Conservation (phyloP, 2,888 invertebrate species). For the Venusia cambrica region DNA sequence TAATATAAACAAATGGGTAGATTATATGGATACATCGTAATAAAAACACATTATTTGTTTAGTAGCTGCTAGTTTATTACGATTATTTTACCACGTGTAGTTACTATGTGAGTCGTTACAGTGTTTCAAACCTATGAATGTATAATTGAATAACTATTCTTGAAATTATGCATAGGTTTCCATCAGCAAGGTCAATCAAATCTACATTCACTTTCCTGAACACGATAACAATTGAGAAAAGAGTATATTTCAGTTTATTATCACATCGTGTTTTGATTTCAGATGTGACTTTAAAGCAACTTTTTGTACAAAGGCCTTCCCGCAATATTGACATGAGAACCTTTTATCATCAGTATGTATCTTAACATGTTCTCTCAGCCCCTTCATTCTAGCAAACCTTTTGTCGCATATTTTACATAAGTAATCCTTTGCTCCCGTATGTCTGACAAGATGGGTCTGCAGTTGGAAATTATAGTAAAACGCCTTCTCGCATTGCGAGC, state of each 20-base stretch:
- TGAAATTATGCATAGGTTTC: too few relatives aligned
- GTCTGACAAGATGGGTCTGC: conserved; percentile 55
- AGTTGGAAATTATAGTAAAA: conserved; percentile 39
- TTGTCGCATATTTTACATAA: conserved; percentile 54
- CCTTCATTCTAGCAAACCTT: conserved; percentile 43
- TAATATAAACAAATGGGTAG: too few relatives aligned
- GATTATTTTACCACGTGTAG: too few relatives aligned
- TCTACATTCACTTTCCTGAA: too few relatives aligned
- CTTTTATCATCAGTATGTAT: conserved; percentile 43
- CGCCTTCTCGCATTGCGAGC: conserved; percentile 34
- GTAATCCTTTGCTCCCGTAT: conserved; percentile 59
- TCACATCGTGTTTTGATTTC: conserved; percentile 42
- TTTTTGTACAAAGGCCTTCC: conserved; percentile 37
- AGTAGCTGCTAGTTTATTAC: too few relatives aligned
- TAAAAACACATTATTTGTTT: too few relatives aligned
- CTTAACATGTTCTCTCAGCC: conserved; percentile 50
- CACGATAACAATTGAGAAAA: too few relatives aligned
- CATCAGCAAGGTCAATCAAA: too few relatives aligned
- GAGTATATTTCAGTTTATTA: conserved; percentile 1
- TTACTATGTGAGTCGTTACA: too few relatives aligned
- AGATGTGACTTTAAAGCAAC: conserved; percentile 40
- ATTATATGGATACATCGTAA: too few relatives aligned
- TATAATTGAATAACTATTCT: too few relatives aligned
- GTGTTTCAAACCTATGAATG: too few relatives aligned
- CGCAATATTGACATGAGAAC: conserved; percentile 35